Conservation (phyloP, 2,797 vertebrate genomes). For the Danio jaintianensis region DNA sequence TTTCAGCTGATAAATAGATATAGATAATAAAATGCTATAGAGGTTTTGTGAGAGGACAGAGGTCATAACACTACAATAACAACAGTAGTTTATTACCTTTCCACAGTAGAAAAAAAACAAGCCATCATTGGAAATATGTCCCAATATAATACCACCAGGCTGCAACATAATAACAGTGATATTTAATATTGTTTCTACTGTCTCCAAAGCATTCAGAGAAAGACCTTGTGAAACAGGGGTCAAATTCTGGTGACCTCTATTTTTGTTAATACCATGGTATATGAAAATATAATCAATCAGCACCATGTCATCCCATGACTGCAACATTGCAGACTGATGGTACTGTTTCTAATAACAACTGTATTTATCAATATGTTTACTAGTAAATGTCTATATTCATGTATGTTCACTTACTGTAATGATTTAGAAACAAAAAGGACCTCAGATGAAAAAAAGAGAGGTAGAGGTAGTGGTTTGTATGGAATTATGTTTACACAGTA, state of each 20-base stretch:
- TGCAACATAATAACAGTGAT: conserved; percentile 56
- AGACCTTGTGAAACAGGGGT: conserved; percentile 53
- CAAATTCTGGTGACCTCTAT: conserved; percentile 64
- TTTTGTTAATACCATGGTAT: no score
- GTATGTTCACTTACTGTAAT: no score
- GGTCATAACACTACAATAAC: conserved; percentile 50
- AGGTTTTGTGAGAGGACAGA: conserved; percentile 33
- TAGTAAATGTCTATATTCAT: no score
- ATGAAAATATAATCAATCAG: no score
- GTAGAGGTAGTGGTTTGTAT: no score
- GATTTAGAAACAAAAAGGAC: no score
- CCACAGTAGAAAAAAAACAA: conserved; percentile 38
- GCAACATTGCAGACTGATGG: no score
- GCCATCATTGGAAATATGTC: conserved; percentile 53
- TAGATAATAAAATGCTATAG: conserved; percentile 37
- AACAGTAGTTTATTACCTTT: conserved; percentile 58
- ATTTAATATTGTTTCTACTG: conserved; percentile 52
- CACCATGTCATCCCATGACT: no score
- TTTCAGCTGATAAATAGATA: conserved; percentile 44
- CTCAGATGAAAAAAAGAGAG: no score
- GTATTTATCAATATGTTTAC: no score
- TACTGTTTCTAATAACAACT: no score
- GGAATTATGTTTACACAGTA: no score
- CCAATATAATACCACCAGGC: conserved; percentile 53
- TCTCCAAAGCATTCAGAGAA: conserved; percentile 33